These are phyloP conservation scores for Acanthosepion pharaonis DNA, from an alignment of 2,888 invertebrate species.

Conservation along the genomic window DNA sequence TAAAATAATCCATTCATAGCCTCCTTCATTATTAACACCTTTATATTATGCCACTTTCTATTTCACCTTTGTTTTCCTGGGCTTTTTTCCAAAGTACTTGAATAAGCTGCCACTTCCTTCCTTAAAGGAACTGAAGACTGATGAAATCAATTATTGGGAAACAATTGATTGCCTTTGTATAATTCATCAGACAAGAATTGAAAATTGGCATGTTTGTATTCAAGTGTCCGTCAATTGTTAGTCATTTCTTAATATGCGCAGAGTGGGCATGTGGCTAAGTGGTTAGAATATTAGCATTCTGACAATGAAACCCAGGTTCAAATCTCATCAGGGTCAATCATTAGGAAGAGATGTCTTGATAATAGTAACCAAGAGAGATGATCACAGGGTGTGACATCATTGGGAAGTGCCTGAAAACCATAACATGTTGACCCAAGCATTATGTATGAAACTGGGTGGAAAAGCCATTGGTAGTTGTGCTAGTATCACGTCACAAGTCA, in stretches of 20 bases:
- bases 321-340: too few species aligned
- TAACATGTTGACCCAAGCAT: too few species aligned
- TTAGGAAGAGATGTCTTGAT: too few species aligned
- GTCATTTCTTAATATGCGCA: not conserved
- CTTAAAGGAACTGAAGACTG: not conserved
- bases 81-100: not conserved
- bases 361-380: too few species aligned
- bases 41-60: not conserved
- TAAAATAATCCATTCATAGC: not conserved
- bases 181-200: not conserved
- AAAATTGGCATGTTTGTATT: not conserved
- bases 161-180: constrained; percentile 4
- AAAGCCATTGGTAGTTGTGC: too few species aligned
- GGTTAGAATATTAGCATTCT: too few species aligned
- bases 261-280: too few species aligned
- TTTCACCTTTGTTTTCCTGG: not conserved
- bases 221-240: not conserved
- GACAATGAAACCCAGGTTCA: too few species aligned
- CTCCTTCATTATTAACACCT: constrained; percentile 3
- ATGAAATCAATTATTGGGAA: constrained; percentile 33
- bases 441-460: too few species aligned
- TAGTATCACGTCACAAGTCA: too few species aligned
- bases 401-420: too few species aligned
- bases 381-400: too few species aligned
- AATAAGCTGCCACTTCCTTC: not conserved